These are phyloP conservation scores for Tupaia tana DNA, from an alignment of 2,113 vertebrate species.

Conservation along the genomic window DNA sequence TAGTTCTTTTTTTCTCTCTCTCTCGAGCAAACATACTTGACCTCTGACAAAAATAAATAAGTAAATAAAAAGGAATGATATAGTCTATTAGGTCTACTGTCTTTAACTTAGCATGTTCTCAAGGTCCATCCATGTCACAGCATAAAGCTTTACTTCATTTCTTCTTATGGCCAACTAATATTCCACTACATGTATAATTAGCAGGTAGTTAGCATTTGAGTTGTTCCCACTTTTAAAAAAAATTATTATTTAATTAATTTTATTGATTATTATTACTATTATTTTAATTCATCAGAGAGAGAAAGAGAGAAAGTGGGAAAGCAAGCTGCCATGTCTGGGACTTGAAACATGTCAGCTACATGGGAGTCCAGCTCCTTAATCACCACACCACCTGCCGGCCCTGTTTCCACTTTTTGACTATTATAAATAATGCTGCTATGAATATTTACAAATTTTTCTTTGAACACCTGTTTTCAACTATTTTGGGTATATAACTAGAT, in stretches of 20 bases:
- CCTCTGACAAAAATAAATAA: no score
- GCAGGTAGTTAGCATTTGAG: background rate
- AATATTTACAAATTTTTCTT: constrained; percentile 45
- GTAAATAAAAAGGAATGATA: background rate
- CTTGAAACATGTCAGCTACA: no score
- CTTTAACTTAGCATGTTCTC: constrained; percentile 43
- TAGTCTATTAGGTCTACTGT: background rate
- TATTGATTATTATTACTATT: no score
- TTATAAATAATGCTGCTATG: constrained; percentile 25
- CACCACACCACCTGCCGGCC: no score
- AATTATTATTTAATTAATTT: no score
- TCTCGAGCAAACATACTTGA: no score
- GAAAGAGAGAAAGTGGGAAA: no score
- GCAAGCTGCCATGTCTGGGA: no score
- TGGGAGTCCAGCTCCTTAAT: no score
- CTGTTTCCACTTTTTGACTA: background rate
- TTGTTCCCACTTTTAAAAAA: background rate
- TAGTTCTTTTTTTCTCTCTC: no score
- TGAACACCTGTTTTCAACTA: constrained; percentile 37
- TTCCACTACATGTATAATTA: background rate
- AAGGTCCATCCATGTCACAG: background rate
- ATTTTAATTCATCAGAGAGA: no score
- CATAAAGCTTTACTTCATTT: constrained; percentile 16
- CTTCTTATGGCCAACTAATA: constrained; percentile 54
- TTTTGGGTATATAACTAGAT: background rate